These are phyloP conservation scores for Idris sp. DNA, from an alignment of 1,140 invertebrate species.

Conservation along the genomic window DNA sequence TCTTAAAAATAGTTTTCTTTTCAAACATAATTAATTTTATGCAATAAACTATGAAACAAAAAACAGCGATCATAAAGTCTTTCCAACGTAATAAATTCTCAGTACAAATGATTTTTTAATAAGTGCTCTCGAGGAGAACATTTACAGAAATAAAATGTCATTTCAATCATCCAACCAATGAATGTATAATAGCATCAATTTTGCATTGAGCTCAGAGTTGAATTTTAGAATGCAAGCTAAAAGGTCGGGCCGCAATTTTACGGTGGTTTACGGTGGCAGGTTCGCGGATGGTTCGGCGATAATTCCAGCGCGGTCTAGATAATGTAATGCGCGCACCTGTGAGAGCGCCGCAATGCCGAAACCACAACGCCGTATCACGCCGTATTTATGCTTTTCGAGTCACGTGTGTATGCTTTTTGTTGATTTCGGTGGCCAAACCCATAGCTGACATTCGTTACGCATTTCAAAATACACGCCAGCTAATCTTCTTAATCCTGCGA, in stretches of 20 bases:
- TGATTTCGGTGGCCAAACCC: constrained; percentile 33
- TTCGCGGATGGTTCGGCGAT: too few species aligned
- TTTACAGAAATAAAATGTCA: too few species aligned
- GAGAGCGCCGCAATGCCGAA: constrained; percentile 25
- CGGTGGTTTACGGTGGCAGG: constrained; percentile 35
- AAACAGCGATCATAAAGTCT: too few species aligned
- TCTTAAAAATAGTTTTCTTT: constrained; percentile 30
- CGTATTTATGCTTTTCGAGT: constrained; percentile 38
- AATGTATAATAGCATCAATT: too few species aligned
- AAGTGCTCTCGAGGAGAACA: too few species aligned
- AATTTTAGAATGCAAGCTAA: constrained; percentile 1
- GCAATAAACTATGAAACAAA: background rate
- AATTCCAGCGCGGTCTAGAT: constrained; percentile 27
- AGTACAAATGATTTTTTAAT: too few species aligned
- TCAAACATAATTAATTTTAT: constrained; percentile 23
- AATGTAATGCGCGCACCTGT: constrained; percentile 48
- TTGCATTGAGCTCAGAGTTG: too few species aligned
- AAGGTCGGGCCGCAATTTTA: constrained; percentile 25
- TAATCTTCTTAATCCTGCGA: constrained; percentile 34
- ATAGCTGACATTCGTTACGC: constrained; percentile 29
- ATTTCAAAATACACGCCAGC: constrained; percentile 28
- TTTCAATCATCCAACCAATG: too few species aligned
- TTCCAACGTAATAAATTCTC: too few species aligned
- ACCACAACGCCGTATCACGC: constrained; percentile 35
- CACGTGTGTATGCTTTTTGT: too few species aligned